Base-by-base conservation (phyloP, 1,140 invertebrate species). In the Drosophila orosa region DNA sequence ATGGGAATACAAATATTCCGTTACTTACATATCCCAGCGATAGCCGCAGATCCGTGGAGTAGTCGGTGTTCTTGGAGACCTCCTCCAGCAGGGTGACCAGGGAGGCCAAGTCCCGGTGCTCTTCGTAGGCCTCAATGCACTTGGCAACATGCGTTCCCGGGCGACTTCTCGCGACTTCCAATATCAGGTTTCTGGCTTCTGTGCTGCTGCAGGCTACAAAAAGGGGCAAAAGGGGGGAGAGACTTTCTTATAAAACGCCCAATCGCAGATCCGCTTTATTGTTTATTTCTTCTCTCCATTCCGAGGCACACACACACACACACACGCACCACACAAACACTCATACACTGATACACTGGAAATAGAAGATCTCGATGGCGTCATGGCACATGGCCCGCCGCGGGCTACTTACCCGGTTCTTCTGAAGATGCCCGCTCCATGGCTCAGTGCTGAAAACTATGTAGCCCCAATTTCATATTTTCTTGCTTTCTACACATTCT, bases 21-120 rank as follows among this genome's bases (percentile, higher is more conserved):
- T n/a, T n/a, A n/a, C 87, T 81, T 72, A 91, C 90, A 69, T 87
- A 92, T 65, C 17, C 29, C 5, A 90, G 54, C 9, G 89, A 80
- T 22, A 92, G 52, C 3, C 73, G 69, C 25, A 91, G 59, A 37
- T 92, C 89, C 10, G 80, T 79, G 12, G 84, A 80, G 47, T 74
- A 87, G 35, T 91, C 85, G 3, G 75, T 68, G 35, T 90, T 89
- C 24, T 91, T 89, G 1, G 90, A 86, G 2, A 92, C 24, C 39
- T 92, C 91, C 19, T 91, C 84, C 10, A 92, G 57, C 27, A 91
- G 19, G 15, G 45, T 6, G 1, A 90, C 45, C 17, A 92, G 69
- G 17, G 56, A 66, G 17, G 59, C 37, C 19, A 78, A 52, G 0
- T 72, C 78, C 7, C 42, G 62, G 0, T 77, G 45, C 44, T 81